Conservation (phyloP, 2,113 vertebrate genomes). For the Microcebus ravelobensis region DNA sequence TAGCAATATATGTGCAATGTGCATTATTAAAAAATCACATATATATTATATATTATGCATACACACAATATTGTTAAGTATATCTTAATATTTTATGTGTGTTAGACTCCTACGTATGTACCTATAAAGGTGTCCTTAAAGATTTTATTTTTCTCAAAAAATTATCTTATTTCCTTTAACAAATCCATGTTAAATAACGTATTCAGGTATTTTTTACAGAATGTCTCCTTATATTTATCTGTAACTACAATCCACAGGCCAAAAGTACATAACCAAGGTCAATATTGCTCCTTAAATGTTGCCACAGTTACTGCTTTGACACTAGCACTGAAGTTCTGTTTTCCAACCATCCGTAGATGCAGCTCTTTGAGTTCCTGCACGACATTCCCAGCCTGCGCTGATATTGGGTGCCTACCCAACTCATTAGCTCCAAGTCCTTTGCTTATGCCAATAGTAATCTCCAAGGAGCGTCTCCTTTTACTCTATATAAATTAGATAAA, state of each 20-base stretch:
- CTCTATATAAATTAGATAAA: not conserved
- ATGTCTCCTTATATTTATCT: not conserved
- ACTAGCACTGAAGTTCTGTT: not conserved
- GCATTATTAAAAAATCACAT: not conserved
- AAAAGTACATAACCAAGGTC: not conserved
- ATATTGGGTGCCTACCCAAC: fast-evolving
- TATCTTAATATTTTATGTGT: not conserved
- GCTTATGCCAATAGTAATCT: not conserved
- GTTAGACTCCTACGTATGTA: not conserved
- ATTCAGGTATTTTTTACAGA: not conserved
- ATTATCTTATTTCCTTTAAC: not conserved
- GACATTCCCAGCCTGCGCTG: fast-evolving
- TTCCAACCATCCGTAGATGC: not conserved
- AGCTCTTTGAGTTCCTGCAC: not conserved
- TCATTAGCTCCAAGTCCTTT: not conserved
- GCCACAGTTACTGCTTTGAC: not conserved
- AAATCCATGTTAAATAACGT: not conserved
- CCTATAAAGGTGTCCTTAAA: not conserved
- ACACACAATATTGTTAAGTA: not conserved
- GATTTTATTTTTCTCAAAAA: not conserved
- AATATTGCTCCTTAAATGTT: fast-evolving
- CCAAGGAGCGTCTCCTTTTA: not conserved
- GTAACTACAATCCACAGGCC: not conserved
- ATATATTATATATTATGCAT: not conserved
- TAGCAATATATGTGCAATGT: not conserved